Base-by-base conservation (phyloP, 2,888 invertebrate genomes). In the Pollenia amentaria region DNA sequence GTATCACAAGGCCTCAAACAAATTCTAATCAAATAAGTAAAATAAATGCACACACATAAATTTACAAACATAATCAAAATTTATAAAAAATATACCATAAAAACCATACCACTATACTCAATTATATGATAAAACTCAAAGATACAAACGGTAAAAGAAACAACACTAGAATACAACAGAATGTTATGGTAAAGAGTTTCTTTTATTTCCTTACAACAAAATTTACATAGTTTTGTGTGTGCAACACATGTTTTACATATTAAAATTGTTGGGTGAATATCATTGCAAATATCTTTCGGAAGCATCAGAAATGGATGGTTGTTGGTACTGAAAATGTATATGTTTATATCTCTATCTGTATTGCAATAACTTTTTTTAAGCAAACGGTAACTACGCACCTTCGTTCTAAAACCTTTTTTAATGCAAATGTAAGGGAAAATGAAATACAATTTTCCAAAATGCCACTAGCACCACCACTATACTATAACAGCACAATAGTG, bases 191-290 rank as follows among this genome's bases (percentile, higher is more conserved):
- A 80, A 80, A 2, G 29, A 3, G 29, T 57, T 55, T 42, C 57
- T 67, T 79, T 69, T 69, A 70, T 80, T 69, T 76, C 55, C 75
- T 42, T 65, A 48, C 62, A 76, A 70, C 55, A 72, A 29, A 57
- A 76, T 76, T 79, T 80, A 51, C 76, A 80, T 70, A 76, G 65
- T 57, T 69, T 65, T 65, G 55, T 40, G n/a, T 12, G 16, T 62
- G 79, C 84, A 80, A 64, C 80, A 76, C 76, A 80, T 79, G 64
- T 11, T 75, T 79, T 48, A 70, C 70, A 85, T 84, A 76, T 62
- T 57, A 76, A 64, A 72, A 67, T 64, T 64, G n/a, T 78, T 77
- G n/a, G 65, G 29, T 44, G 55, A 80, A 81, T 65, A 73, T 65
- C 65, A 73, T 81, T 57, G 40, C n/a, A n/a, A 67, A 72, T 73